Evolutionary conservation across 2,113 vertebrate species (phyloP), one percentile per base, ranked within the genome.

Genomic region (Podarcis cretensis): DNA sequence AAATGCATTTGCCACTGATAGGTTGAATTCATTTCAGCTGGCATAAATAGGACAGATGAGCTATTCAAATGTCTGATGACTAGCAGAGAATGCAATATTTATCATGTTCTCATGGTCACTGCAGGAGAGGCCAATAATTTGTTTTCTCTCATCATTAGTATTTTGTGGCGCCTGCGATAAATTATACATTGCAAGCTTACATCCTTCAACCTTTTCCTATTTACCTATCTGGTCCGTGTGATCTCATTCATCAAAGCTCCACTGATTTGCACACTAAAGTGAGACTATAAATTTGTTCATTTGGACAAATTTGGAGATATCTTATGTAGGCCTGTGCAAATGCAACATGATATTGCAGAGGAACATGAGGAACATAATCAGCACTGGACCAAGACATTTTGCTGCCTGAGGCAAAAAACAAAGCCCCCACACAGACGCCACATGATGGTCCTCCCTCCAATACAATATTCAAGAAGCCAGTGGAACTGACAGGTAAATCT

Each of bases 31-130:
- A 97, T 97, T 97, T 96, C 94, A 96, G 91, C 78, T 96, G 96
- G 96, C 96, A 96, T 96, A 96, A 97, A 96, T 95, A 96, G 97
- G 96, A 96, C 96, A 96, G 96, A 96, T 96, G 96, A 96, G 96
- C 95, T 93, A 95, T 95, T 97, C 95, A 94, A 80, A 95, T 94
- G 94, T 96, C 95, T 95, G 95, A 96, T 94, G 95, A 95, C 94
- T 86, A 87, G 92, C 92, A 91, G 86, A 85, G 83, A 90, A 95
- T 97, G 94, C 96, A 97, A 96, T 96, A 97, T 96, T 96, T 95
- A 97, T 94, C 91, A 90, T 66, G 23, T 92, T 90, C 95, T 94
- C 93, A 90, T 88, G 95, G 95, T 95, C 94, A 95, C 86, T 79
- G 96, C 95, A 90, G 93, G 92, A 95, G 92, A 92, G 94, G 86